Base-by-base conservation (phyloP, 2,888 invertebrate genomes). In the Microplitis manilae region DNA sequence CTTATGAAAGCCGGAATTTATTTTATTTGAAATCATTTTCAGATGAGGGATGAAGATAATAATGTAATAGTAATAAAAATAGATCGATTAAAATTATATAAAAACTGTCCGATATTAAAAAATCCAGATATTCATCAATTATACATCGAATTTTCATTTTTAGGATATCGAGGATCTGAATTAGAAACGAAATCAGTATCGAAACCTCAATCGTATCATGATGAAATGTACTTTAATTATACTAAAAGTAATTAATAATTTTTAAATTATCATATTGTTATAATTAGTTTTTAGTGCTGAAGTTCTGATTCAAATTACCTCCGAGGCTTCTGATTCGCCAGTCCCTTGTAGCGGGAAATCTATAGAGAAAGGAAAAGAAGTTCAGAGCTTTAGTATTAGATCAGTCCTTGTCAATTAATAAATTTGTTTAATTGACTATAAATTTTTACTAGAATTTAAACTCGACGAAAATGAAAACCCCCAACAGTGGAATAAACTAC, bases 101-200 rank as follows among this genome's bases (percentile, higher is more conserved):
- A 83, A 20, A 80, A 77, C n/a, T 83, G 83, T 61, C 65, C 73
- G 2, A 30, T 88, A 6, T 75, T 85, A 78, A 74, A 76, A 2
- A 78, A 84, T 79, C 68, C 83, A 0, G 83, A 86, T 2, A 74
- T 85, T 50, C 81, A 82, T 59, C 78, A 84, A 69, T 80, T 88
- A 40, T 89, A 86, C 75, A 77, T 89, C 4, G 88, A 88, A 73
- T 89, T 86, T 76, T 83, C 85, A 5, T 89, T 88, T 76, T 83
- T 89, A 76, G 87, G 87, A 9, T 78, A 86, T 75, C 77, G 73
- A 4, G 88, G 88, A 4, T 82, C 77, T 4, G 84, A 86, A 38
- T 84, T 88, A 83, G 88, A 89, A 79, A 87, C 89, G 0, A 50
- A 81, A 20, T 87, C 88, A 1, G 83, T 88, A 8, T 82, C 85